Conservation (phyloP, 2,888 invertebrate genomes). For the Conus canariensis region DNA sequence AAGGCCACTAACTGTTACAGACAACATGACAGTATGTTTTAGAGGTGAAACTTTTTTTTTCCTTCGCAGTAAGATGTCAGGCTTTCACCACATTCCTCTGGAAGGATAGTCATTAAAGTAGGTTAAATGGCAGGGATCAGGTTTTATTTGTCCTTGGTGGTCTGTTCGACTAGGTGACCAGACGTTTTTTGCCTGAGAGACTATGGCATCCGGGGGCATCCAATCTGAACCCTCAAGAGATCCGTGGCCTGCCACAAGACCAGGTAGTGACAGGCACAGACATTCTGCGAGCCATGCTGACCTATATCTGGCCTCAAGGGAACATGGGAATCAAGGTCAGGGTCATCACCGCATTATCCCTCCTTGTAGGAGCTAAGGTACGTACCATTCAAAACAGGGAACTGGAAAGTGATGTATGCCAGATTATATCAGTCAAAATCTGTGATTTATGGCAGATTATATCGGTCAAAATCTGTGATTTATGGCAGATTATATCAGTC, state of each 20-base stretch:
- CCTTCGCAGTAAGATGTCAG: no score
- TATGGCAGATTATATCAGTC: no score
- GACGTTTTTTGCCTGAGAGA: slow-evolving; percentile 79
- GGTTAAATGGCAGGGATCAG: no score
- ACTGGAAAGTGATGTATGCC: not conserved
- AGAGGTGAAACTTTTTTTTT: no score
- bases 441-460: not conserved
- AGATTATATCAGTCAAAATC: not conserved
- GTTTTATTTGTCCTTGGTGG: no score
- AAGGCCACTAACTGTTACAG: no score
- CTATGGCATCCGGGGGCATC: slow-evolving; percentile 94
- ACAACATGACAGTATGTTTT: no score
- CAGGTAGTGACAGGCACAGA: slow-evolving; percentile 83
- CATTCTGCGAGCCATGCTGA: slow-evolving; percentile 91
- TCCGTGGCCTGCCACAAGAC: slow-evolving; percentile 56
- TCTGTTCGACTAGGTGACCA: slow-evolving; percentile 28
- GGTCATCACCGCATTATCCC: slow-evolving; percentile 87
- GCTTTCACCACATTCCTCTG: no score
- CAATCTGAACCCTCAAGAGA: slow-evolving; percentile 80
- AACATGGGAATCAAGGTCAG: slow-evolving; percentile 87
- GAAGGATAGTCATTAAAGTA: no score
- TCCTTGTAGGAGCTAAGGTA: slow-evolving; percentile 81
- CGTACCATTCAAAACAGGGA: not conserved
- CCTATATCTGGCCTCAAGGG: slow-evolving; percentile 97
- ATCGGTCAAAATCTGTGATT: not conserved